Evolutionary conservation across 2,888 invertebrate species (phyloP).

Genomic region (Thymelicus acteon): DNA sequence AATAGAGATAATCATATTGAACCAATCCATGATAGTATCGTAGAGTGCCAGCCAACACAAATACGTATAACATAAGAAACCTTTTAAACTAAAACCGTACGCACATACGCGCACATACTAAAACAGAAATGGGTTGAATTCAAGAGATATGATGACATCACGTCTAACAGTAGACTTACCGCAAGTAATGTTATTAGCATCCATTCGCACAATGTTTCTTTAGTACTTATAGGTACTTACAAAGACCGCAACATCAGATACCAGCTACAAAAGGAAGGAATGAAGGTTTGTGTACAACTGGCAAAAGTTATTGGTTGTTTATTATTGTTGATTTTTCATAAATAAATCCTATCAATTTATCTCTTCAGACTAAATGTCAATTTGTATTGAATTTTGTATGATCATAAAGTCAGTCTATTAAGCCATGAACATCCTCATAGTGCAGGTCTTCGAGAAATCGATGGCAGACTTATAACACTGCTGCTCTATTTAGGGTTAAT

Average conservation of each 20-base stretch:
- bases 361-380: no score
- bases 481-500: not conserved
- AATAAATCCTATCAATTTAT: no score
- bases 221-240: not conserved
- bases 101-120: not conserved
- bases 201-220: not conserved
- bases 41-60: not conserved
- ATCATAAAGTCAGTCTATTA: no score
- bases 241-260: not conserved
- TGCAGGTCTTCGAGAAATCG: not conserved
- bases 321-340: no score
- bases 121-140: slow-evolving; percentile 8
- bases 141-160: slow-evolving; percentile 22
- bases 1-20: not conserved
- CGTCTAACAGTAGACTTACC: slow-evolving; percentile 21
- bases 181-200: slow-evolving; percentile 17
- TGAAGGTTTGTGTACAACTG: no score
- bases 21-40: no score
- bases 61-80: slow-evolving; percentile 7
- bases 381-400: no score
- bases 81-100: slow-evolving; percentile 1
- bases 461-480: not conserved
- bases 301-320: no score
- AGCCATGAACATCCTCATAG: no score
- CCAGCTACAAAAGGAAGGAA: not conserved